phyloP scores from a whole-genome alignment of 2,113 vertebrate genomes.

The Alethe diademata region DNA sequence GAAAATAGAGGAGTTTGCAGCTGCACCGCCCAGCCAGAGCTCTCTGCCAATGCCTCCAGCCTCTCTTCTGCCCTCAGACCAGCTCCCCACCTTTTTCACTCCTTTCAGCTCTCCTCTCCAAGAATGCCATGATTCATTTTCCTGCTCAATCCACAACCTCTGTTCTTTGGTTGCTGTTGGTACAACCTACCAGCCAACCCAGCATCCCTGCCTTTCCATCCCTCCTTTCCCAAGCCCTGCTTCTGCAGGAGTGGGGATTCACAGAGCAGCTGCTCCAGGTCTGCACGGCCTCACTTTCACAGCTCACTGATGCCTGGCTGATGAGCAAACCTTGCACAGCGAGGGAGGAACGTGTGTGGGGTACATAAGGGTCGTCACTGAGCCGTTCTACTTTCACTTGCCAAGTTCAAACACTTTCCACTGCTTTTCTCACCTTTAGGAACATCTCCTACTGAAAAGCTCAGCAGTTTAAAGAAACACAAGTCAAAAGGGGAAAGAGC shows the following conservation, averaged over 20 bases:
- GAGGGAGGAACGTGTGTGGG: neutral
- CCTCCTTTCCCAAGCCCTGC: neutral
- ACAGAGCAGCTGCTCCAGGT: neutral
- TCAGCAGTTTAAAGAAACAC: neutral
- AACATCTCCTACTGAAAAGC: neutral
- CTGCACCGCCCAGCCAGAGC: neutral
- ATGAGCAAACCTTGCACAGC: neutral
- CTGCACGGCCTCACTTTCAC: neutral
- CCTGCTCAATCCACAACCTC: neutral
- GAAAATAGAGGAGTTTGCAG: neutral
- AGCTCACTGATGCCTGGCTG: neutral
- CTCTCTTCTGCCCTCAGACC: neutral
- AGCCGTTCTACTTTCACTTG: neutral
- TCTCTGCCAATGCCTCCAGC: neutral
- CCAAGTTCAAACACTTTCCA: neutral
- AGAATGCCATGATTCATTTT: fast-evolving
- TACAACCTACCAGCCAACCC: neutral
- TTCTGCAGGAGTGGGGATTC: neutral
- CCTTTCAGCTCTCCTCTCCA: neutral
- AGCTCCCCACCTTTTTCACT: neutral
- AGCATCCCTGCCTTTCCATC: neutral
- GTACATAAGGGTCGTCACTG: neutral
- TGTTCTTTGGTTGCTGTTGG: neutral
- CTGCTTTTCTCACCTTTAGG: conserved; percentile 33
- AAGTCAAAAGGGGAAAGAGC: conserved; percentile 6